Evolutionary conservation across 2,888 invertebrate species (phyloP), one percentile per base, ranked within the genome.

Genomic region (Pollenia amentaria): DNA sequence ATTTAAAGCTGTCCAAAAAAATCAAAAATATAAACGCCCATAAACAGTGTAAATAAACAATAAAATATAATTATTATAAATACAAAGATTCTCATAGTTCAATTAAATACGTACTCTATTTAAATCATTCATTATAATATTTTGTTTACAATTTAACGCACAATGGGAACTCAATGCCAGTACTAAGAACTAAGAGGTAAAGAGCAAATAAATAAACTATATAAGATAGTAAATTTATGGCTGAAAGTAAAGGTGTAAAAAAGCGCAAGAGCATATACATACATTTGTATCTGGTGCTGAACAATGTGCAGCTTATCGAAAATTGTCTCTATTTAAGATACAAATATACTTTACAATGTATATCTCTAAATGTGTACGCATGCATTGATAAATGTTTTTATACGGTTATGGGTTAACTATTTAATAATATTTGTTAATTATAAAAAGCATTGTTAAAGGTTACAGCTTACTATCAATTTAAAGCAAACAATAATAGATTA

Each of bases 371-470:
- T 10, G 8, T 44, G 7, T n/a, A 67, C 14, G 8, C n/a, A 10
- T 57, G n/a, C 29, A 29, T 21, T 14, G 1, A 1, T 16, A 3
- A 18, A n/a, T 48, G n/a, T 60, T 42, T n/a, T 62, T 53, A 29
- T 53, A 72, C 53, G 60, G 48, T 53, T 57, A 72, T 62, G 64
- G 88, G 88, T 80, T 88, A 86, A 88, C 83, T 84, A 85, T 84
- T 85, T 85, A 77, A 86, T 77, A 84, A 83, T 85, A 84, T 85
- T 88, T 85, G 85, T 64, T 80, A 69, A 85, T 85, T 77, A 64
- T 76, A 76, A 87, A 75, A 78, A 85, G 18, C 14, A 48, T 48
- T 69, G 62, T 72, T 83, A 83, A 80, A 87, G 80, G 86, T 84
- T 87, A 80, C 70, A 73, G 11, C 1, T 44, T 73, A 72, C 42